phyloP scores from a whole-genome alignment of 2,888 invertebrate species.

The Amphipyra tragopoginis region DNA sequence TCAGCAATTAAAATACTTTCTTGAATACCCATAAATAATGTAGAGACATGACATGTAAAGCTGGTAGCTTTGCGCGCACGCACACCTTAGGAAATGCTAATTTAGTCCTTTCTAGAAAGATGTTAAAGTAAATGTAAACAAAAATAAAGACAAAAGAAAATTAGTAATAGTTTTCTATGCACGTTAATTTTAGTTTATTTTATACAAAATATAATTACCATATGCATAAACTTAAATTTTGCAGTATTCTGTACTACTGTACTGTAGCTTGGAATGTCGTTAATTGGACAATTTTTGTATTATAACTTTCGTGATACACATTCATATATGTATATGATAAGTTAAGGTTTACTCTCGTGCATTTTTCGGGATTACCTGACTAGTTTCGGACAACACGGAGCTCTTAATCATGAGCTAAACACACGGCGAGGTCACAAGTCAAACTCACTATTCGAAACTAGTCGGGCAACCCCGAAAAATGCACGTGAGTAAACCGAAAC shows the following conservation, averaged over 20 bases:
- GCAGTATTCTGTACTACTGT: conserved; percentile 1
- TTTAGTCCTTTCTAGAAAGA: conserved; percentile 32
- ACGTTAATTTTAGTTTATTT: neutral
- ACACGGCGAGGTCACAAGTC: too few relatives aligned
- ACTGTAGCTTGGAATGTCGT: neutral
- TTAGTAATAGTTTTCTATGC: neutral
- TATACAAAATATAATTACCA: too few relatives aligned
- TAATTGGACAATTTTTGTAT: too few relatives aligned
- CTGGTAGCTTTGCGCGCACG: conserved; percentile 39
- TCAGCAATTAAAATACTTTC: conserved; percentile 44
- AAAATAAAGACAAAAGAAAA: conserved; percentile 18
- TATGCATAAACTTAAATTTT: neutral
- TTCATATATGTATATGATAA: too few relatives aligned
- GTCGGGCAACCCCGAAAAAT: too few relatives aligned
- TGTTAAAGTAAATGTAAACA: conserved; percentile 16
- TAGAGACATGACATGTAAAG: conserved; percentile 44
- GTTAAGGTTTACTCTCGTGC: too few relatives aligned
- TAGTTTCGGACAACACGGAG: too few relatives aligned
- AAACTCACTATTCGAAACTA: too few relatives aligned
- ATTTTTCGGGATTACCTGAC: too few relatives aligned
- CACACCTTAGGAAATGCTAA: conserved; percentile 45
- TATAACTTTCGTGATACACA: too few relatives aligned
- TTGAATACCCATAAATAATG: conserved; percentile 47
- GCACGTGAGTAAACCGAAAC: too few relatives aligned
- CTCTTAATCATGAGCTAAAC: too few relatives aligned